phyloP scores from a whole-genome alignment of 2,797 vertebrate species.

The Urosaurus nigricauda region DNA sequence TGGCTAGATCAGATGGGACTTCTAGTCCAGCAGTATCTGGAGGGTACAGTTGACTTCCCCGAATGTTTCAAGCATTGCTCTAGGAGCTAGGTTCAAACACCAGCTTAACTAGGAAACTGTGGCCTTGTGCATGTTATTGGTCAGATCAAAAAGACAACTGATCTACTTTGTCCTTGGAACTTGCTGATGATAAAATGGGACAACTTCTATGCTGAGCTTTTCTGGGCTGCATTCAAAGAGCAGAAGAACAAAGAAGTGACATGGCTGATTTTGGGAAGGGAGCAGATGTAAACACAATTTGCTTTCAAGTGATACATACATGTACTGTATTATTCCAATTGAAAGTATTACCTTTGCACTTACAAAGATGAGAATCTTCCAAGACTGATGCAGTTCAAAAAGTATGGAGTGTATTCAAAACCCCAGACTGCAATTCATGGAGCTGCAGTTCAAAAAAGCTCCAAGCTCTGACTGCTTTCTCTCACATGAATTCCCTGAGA shows the following conservation, averaged over 20 bases:
- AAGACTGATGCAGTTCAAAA: too few species aligned
- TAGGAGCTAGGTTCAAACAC: neutral
- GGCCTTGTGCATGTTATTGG: neutral
- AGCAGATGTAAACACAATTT: neutral
- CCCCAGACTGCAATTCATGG: too few species aligned
- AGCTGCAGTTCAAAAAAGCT: too few species aligned
- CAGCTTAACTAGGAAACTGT: neutral
- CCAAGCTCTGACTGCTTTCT: too few species aligned
- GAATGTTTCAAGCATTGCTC: too few species aligned
- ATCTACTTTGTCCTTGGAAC: neutral
- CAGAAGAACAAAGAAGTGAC: neutral
- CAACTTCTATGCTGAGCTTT: neutral
- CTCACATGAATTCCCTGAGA: too few species aligned
- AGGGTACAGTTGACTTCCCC: neutral
- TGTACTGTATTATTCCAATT: neutral
- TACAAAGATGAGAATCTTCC: too few species aligned
- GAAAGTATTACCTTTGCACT: too few species aligned
- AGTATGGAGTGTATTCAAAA: too few species aligned
- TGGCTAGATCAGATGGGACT: neutral
- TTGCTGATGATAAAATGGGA: neutral
- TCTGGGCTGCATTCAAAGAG: neutral
- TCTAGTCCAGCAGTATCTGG: neutral
- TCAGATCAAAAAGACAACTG: neutral
- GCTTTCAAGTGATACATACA: neutral
- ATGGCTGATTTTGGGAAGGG: too few species aligned